Conservation (phyloP, 1,140 invertebrate species). For the Zaprionus ornatus region DNA sequence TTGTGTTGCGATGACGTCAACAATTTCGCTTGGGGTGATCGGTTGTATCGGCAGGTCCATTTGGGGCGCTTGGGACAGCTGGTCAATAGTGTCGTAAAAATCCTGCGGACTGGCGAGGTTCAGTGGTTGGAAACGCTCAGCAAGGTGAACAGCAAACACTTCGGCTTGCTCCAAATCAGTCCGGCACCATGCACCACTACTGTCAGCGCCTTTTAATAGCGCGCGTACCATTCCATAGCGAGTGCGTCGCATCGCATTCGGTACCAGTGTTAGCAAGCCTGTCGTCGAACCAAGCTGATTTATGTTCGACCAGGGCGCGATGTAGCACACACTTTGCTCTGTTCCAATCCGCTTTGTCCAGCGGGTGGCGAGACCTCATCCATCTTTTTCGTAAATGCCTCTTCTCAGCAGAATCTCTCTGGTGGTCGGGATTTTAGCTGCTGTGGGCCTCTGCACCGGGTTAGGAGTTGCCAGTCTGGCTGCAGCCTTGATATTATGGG, state of each 20-base stretch:
- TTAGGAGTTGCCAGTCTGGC: background rate
- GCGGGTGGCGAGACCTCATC: background rate
- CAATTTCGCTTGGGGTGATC: background rate
- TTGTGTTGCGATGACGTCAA: background rate
- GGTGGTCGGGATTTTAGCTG: background rate
- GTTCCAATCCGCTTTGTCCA: constrained; percentile 3
- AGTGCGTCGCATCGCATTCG: background rate
- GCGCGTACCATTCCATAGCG: background rate
- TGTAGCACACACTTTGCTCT: background rate
- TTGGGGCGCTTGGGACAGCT: constrained; percentile 1
- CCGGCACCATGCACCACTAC: too few relatives aligned
- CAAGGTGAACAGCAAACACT: background rate
- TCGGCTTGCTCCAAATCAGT: background rate
- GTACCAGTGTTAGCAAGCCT: background rate
- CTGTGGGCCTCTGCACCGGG: background rate
- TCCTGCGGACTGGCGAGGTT: constrained; percentile 1
- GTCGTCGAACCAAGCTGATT: background rate
- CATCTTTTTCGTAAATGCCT: background rate
- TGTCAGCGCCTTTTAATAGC: too few relatives aligned
- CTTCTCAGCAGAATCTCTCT: background rate
- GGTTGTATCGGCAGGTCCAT: background rate
- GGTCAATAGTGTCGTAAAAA: background rate
- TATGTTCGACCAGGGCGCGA: background rate
- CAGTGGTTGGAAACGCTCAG: background rate
- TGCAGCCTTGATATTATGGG: background rate